These are phyloP conservation scores for Conus ventricosus DNA, from an alignment of 1,140 invertebrate species.

Conservation along the genomic window DNA sequence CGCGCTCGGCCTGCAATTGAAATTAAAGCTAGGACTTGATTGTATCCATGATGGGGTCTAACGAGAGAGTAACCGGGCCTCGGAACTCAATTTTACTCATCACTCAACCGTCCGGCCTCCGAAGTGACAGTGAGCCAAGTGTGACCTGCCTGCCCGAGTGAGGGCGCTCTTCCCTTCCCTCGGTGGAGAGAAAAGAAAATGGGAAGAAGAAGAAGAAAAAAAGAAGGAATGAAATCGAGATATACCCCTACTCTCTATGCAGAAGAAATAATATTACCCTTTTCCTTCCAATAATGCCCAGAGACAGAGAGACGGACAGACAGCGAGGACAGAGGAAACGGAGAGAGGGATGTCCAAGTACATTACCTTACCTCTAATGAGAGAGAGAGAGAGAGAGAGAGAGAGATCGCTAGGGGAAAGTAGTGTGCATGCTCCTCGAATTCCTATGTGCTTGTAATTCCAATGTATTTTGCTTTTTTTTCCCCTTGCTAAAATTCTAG, in stretches of 20 bases:
- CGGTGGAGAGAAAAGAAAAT: not conserved
- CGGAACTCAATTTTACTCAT: conserved; percentile 40
- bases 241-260: not conserved
- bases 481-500: no score
- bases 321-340: no score
- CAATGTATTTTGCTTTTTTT: no score
- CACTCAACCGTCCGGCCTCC: conserved; percentile 29
- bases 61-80: conserved; percentile 36
- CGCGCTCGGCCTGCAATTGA: conserved; percentile 28
- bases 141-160: conserved; percentile 20
- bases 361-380: not conserved
- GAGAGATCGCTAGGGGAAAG: not conserved
- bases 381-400: not conserved
- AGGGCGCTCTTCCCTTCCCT: not conserved
- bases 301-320: no score
- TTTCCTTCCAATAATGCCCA: no score
- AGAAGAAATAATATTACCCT: not conserved
- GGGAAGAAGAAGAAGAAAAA: not conserved
- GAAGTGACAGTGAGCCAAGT: conserved; percentile 10
- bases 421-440: no score
- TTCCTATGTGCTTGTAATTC: no score
- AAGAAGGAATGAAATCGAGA: not conserved
- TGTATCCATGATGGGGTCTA: conserved; percentile 31
- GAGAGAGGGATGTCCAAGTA: no score
- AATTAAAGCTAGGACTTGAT: conserved; percentile 39